These are phyloP conservation scores for Platycercus adscitus DNA, from an alignment of 2,113 vertebrate species.

Conservation along the genomic window DNA sequence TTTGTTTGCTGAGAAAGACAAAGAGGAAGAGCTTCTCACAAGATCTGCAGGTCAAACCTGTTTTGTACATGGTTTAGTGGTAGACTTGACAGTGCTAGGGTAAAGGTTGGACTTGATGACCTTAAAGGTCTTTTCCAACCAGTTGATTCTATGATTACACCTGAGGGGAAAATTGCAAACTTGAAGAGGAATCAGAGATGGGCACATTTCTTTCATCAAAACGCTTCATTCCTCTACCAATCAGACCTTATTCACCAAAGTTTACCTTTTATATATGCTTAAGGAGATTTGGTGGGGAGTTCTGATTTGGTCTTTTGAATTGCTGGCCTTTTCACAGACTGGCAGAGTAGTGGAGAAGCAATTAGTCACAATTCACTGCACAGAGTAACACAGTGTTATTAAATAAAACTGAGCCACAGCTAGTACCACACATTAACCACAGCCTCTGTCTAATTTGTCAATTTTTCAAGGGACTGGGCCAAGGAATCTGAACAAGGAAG, in stretches of 20 bases:
- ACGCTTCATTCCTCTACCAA: not conserved
- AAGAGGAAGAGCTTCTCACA: not conserved
- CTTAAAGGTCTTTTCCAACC: not conserved
- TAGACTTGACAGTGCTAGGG: not conserved
- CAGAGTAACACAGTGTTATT: not conserved
- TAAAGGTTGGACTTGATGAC: not conserved
- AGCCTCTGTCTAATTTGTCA: not conserved
- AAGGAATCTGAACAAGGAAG: not conserved
- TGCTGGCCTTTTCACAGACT: not conserved
- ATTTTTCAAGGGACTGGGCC: not conserved
- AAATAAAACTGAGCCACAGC: not conserved
- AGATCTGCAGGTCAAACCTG: not conserved
- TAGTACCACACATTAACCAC: not conserved
- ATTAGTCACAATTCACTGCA: constrained; percentile 2
- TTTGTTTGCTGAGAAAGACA: not conserved
- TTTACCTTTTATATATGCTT: not conserved
- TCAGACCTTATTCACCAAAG: not conserved
- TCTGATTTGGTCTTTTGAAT: not conserved
- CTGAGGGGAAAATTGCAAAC: not conserved
- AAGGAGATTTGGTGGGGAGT: rapidly evolving
- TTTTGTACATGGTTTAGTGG: not conserved
- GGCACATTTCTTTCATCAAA: not conserved
- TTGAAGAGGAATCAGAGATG: not conserved
- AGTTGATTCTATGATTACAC: not conserved
- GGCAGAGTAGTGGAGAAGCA: not conserved